Conservation (phyloP, 2,888 invertebrate genomes). For the Cryptophagus acutangulus region DNA sequence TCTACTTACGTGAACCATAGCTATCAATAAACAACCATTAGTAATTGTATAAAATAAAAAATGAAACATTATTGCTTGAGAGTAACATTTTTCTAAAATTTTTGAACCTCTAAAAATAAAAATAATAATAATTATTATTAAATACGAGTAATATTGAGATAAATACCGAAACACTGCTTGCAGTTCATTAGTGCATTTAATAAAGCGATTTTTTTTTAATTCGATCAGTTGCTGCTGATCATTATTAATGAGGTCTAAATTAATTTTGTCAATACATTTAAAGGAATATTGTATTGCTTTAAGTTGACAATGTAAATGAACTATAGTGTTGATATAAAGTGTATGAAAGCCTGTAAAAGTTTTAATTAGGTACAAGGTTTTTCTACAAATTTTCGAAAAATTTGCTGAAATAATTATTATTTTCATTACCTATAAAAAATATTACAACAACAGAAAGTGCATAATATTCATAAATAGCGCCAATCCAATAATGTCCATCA, state of each 20-base stretch:
- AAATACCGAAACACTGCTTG: constrained; percentile 22
- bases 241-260: constrained; percentile 7
- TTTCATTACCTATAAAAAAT: constrained; percentile 5
- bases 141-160: not conserved
- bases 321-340: constrained; percentile 10
- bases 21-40: not conserved
- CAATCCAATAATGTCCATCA: constrained; percentile 19
- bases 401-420: not conserved
- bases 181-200: constrained; percentile 23
- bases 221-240: constrained; percentile 4
- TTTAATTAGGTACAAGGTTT: too few species aligned
- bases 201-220: constrained; percentile 18
- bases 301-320: constrained; percentile 18
- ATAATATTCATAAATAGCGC: constrained; percentile 12
- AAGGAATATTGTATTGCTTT: constrained; percentile 16
- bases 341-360: constrained; percentile 20
- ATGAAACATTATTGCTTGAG: not conserved
- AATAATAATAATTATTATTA: not conserved
- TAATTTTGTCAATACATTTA: constrained; percentile 16
- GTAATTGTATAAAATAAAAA: not conserved
- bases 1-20: not conserved
- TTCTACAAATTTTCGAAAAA: too few species aligned
- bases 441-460: constrained; percentile 8
- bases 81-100: not conserved
- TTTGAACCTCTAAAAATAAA: not conserved